Evolutionary conservation across 1,140 invertebrate species (phyloP).

Genomic region (Neoseiulus cucumeris): DNA sequence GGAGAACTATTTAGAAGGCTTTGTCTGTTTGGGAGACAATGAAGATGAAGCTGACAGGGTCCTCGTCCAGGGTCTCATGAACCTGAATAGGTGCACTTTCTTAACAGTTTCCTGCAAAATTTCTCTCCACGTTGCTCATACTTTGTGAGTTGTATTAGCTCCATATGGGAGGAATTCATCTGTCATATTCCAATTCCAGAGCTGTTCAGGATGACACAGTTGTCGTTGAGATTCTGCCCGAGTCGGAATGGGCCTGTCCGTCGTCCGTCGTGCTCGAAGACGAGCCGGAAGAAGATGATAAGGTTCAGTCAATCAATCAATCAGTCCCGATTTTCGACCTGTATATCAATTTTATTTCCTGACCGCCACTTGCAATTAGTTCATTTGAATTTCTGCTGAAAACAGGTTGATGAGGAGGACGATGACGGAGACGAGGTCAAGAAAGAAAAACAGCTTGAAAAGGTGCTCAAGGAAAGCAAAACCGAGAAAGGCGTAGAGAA

Average conservation of each 20-base stretch:
- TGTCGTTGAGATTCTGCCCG: constrained; percentile 68
- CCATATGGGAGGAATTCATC: background rate
- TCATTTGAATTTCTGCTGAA: background rate
- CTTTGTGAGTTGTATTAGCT: no score
- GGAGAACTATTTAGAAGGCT: constrained; percentile 89
- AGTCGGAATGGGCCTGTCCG: constrained; percentile 69
- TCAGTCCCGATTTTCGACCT: constrained; percentile 12
- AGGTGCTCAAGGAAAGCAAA: constrained; percentile 23
- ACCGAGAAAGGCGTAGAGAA: constrained; percentile 23
- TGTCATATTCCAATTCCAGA: constrained; percentile 27
- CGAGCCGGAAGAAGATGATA: constrained; percentile 39
- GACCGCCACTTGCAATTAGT: constrained; percentile 10
- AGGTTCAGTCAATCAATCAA: background rate
- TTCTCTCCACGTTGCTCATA: no score
- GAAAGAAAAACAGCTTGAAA: constrained; percentile 15
- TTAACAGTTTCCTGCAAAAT: background rate
- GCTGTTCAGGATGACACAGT: constrained; percentile 91
- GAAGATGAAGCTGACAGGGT: constrained; percentile 45
- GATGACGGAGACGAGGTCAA: constrained; percentile 18
- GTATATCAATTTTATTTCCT: constrained; percentile 14
- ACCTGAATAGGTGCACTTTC: constrained; percentile 42
- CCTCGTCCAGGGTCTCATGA: constrained; percentile 62
- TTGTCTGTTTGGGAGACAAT: constrained; percentile 43
- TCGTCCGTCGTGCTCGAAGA: constrained; percentile 54
- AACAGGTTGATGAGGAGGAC: constrained; percentile 24